phyloP scores from a whole-genome alignment of 2,888 invertebrate genomes.

The Melinopterus prodromus region DNA sequence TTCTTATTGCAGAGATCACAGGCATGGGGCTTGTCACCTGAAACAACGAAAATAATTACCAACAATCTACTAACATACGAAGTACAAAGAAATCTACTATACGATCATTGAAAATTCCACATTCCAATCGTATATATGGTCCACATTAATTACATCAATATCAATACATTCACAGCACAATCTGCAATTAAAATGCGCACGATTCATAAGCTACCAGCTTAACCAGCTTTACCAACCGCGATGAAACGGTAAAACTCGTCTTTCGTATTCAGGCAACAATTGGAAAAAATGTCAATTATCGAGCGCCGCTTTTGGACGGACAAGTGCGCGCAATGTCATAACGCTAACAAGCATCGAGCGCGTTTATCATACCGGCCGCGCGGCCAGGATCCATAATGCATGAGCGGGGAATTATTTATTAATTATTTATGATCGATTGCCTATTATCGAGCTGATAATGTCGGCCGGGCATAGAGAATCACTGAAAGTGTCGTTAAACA shows the following conservation, averaged over 20 bases:
- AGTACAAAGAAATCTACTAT: too few species aligned
- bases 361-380: constrained; percentile 45
- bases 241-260: not conserved
- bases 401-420: constrained; percentile 58
- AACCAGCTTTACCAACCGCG: not conserved
- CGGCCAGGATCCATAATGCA: constrained; percentile 58
- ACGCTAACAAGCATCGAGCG: constrained; percentile 29
- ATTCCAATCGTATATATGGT: too few species aligned
- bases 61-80: too few species aligned
- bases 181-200: not conserved
- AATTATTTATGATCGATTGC: constrained; percentile 60
- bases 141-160: too few species aligned
- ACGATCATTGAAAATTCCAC: too few species aligned
- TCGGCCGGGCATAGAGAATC: constrained; percentile 32
- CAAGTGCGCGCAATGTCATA: constrained; percentile 23
- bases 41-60: constrained; percentile 44
- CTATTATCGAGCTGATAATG: constrained; percentile 53
- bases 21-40: constrained; percentile 78
- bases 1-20: constrained; percentile 75
- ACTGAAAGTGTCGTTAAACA: constrained; percentile 34
- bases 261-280: not conserved
- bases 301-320: constrained; percentile 18
- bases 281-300: constrained; percentile 29
- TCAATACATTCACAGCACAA: too few species aligned
- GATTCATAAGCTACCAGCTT: constrained; percentile 5